phyloP scores from a whole-genome alignment of 2,888 invertebrate genomes.

The Phengaris alcon region DNA sequence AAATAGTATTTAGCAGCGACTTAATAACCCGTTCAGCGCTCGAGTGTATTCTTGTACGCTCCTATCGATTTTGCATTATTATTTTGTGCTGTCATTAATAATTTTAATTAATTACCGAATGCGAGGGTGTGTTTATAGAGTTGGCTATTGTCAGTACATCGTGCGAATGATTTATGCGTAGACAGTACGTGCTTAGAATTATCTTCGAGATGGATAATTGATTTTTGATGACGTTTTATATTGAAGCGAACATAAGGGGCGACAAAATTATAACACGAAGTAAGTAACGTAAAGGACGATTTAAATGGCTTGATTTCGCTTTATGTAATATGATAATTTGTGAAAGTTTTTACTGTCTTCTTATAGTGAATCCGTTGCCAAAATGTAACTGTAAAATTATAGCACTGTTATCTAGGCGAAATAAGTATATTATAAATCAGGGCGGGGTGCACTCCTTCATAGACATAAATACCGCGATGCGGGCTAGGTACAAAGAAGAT shows the following conservation, averaged over 20 bases:
- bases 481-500: constrained; percentile 46
- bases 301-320: neutral
- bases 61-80: constrained; percentile 72
- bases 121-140: constrained; percentile 51
- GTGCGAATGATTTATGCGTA: constrained; percentile 68
- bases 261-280: neutral
- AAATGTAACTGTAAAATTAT: constrained; percentile 11
- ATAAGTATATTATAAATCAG: constrained; percentile 28
- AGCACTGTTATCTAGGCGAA: constrained; percentile 17
- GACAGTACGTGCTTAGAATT: constrained; percentile 44
- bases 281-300: neutral
- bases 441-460: constrained; percentile 27
- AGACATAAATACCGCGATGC: constrained; percentile 29
- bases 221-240: constrained; percentile 60
- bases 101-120: constrained; percentile 70
- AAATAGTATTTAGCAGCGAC: constrained; percentile 51
- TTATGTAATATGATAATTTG: neutral
- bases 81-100: constrained; percentile 71
- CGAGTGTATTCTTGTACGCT: constrained; percentile 43
- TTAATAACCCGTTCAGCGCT: constrained; percentile 67
- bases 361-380: neutral
- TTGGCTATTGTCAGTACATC: constrained; percentile 56
- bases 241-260: constrained; percentile 8
- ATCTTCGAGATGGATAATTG: constrained; percentile 63
- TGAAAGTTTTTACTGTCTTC: neutral